Base-by-base conservation (phyloP, 2,797 vertebrate species). In the Galagoides demidoff region DNA sequence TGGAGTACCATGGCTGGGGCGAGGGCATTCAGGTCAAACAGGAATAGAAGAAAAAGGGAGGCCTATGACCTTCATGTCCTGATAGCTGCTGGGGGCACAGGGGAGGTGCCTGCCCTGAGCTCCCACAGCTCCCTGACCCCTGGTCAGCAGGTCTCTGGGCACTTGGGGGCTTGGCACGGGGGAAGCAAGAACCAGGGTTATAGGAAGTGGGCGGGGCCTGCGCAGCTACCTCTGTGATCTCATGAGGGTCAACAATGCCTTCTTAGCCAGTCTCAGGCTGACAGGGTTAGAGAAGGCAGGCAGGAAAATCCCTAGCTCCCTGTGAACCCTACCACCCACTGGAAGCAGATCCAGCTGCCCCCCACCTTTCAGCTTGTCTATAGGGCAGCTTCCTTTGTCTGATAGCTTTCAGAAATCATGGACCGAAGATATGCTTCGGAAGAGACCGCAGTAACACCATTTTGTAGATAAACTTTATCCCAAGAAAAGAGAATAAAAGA, bases 211-310 rank as follows among this genome's bases (percentile, higher is more conserved):
- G 97, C 1, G 96, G 94, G 95, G 97, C 89, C 89, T 43, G 27
- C 9, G 3, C 63, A 77, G 4, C 59, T 17, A 49, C 97, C 88
- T 97, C 95, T 97, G 95, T 98, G 97, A 97, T 82, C 96, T 97
- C 97, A 97, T 0, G 7, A 49, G 74, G 43, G 63, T 37, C 87
- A 85, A 93, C 89, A 96, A 92, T 96, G 96, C 84, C 84, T 93
- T 96, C 73, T 34, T 25, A 29, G 81, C 27, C 43, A 78, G 70
- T 17, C 22, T 63, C n/a, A 57, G 25, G 68, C 59, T 39, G 63
- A 82, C 17, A 5, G 22, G 17, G 34, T 7, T 52, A 20, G 25
- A 52, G 31, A 79, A 29, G 22, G 37, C 39, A 29, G 31, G 27
- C 31, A n/a, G 81, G 37, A 45, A 83, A 39, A 23, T 39, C n/a